Percentiles rank a stretch among this genome's conserved stretches.
These are phyloP conservation scores for Yponomeuta cagnagella DNA, from an alignment of 2,888 invertebrate genomes.

Conservation along the genomic window DNA sequence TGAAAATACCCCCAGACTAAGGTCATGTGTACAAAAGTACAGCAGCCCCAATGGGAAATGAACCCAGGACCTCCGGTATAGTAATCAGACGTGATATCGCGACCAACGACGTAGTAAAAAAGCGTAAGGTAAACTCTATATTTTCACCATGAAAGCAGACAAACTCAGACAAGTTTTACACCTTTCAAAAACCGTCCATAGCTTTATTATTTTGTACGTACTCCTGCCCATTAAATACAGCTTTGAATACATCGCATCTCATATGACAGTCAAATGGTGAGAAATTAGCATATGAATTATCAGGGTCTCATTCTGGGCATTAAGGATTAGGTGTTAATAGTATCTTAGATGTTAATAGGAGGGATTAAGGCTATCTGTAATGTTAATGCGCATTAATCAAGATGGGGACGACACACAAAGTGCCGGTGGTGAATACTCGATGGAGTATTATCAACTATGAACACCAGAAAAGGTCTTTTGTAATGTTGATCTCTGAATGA, in stretches of 20 bases:
- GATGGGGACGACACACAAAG: slow-evolving; percentile 45
- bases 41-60: no score
- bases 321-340: slow-evolving; percentile 64
- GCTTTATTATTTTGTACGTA: neutral
- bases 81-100: no score
- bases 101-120: no score
- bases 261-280: slow-evolving; percentile 39
- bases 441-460: slow-evolving; percentile 21
- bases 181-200: no score
- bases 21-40: no score
- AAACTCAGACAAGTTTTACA: no score
- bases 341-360: slow-evolving; percentile 59
- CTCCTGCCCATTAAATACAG: neutral
- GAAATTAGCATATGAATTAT: slow-evolving; percentile 64
- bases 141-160: no score
- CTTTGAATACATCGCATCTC: neutral
- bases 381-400: slow-evolving; percentile 57
- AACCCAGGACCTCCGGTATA: no score
- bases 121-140: no score
- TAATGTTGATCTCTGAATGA: neutral
- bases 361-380: slow-evolving; percentile 53
- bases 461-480: neutral
- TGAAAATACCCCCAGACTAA: no score
- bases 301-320: slow-evolving; percentile 44
- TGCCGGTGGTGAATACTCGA: slow-evolving; percentile 44